A percentile compares a stretch with the other conserved stretches of the same genome.
These are phyloP conservation scores for Solenopsis invicta DNA, from an alignment of 1,140 invertebrate genomes.

Conservation along the genomic window DNA sequence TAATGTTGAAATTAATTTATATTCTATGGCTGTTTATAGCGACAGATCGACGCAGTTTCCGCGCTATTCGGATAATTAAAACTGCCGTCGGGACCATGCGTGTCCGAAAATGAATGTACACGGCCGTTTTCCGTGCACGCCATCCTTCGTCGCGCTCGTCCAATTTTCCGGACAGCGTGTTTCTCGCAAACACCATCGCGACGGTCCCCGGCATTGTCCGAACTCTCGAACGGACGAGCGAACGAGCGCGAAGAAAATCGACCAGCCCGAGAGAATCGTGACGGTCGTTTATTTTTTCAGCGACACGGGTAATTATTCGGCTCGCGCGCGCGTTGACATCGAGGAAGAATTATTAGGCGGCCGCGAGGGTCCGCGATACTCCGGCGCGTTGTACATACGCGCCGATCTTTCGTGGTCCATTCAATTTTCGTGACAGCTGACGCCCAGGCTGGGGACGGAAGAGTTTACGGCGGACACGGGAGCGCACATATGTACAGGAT, in stretches of 20 bases:
- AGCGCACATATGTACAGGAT: neutral
- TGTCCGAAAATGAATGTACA: slow-evolving; percentile 30
- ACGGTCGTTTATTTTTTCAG: slow-evolving; percentile 2
- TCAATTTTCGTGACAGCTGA: slow-evolving; percentile 66
- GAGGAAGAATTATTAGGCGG: slow-evolving; percentile 40
- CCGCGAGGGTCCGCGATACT: slow-evolving; percentile 31
- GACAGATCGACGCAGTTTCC: slow-evolving; percentile 3
- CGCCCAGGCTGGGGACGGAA: neutral
- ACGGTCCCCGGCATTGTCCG: neutral
- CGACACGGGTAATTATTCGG: slow-evolving; percentile 28
- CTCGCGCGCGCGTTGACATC: neutral
- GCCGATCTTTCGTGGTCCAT: slow-evolving; percentile 66
- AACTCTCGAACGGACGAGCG: neutral
- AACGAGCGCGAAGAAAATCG: slow-evolving; percentile 5
- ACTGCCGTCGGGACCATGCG: neutral
- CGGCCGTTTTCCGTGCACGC: neutral
- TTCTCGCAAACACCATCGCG: slow-evolving; percentile 1
- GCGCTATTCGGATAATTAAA: slow-evolving; percentile 20
- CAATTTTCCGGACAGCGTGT: slow-evolving; percentile 45
- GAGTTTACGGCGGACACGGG: neutral
- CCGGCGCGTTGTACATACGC: neutral
- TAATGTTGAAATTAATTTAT: neutral
- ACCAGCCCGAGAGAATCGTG: neutral
- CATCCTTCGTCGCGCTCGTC: slow-evolving; percentile 19
- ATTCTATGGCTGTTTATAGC: neutral